phyloP scores from a whole-genome alignment of 2,797 vertebrate genomes.

The Sebastes glaucus region DNA sequence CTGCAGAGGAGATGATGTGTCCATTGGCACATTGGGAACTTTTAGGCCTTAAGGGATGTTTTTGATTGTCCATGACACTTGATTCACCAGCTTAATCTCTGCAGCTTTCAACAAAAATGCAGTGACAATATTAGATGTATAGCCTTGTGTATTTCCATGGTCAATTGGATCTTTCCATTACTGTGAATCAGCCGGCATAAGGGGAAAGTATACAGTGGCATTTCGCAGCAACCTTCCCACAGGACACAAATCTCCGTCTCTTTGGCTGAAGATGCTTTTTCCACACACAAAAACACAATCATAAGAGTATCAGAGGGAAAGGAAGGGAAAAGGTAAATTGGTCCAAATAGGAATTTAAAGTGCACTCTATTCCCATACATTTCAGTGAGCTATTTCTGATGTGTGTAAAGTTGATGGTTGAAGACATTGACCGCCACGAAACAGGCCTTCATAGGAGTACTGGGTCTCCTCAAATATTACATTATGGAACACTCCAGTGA shows the following conservation, averaged over 20 bases:
- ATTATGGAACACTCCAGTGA: constrained; percentile 63
- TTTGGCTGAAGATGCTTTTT: constrained; percentile 44
- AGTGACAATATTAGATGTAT: constrained; percentile 28
- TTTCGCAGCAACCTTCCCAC: constrained; percentile 15
- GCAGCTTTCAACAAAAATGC: constrained; percentile 40
- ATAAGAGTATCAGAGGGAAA: constrained; percentile 33
- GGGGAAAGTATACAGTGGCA: not conserved
- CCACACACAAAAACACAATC: constrained; percentile 41
- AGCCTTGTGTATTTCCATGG: constrained; percentile 46
- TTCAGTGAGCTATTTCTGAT: constrained; percentile 60
- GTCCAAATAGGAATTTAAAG: constrained; percentile 61
- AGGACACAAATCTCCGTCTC: constrained; percentile 35
- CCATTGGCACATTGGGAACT: constrained; percentile 2
- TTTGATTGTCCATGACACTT: constrained; percentile 39
- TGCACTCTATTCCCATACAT: constrained; percentile 56
- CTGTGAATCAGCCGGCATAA: constrained; percentile 30
- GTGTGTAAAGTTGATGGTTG: constrained; percentile 62
- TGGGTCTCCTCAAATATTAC: constrained; percentile 61
- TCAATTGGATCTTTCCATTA: constrained; percentile 55
- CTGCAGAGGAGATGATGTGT: constrained; percentile 1
- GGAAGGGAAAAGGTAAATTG: constrained; percentile 47
- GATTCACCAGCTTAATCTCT: constrained; percentile 27
- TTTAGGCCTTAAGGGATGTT: not conserved
- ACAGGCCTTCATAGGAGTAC: constrained; percentile 53
- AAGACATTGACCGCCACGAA: constrained; percentile 60